Evolutionary conservation across 1,140 invertebrate species (phyloP).

Genomic region (Octopus sinensis): DNA sequence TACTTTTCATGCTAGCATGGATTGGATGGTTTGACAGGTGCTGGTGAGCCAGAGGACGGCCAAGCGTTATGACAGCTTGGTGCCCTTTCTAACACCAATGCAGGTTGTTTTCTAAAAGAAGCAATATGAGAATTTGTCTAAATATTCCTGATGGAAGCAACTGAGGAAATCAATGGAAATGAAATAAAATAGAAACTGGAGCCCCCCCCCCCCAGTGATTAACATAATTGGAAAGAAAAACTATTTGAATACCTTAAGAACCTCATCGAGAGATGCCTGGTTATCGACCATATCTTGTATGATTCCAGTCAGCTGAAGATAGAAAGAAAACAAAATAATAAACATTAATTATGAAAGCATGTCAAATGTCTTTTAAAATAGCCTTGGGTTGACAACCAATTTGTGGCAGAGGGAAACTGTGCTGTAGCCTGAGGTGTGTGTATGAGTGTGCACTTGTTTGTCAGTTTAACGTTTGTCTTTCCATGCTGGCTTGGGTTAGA

Average conservation of each 20-base stretch:
- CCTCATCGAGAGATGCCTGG: slow-evolving; percentile 49
- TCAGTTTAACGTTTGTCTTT: not conserved
- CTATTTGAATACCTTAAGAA: slow-evolving; percentile 40
- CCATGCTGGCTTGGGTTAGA: not conserved
- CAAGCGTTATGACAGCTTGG: too few species aligned
- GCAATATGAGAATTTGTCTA: not conserved
- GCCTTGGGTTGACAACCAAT: not conserved
- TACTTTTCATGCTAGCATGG: too few species aligned
- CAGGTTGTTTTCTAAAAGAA: not conserved
- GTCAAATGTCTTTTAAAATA: not conserved
- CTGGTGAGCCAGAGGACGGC: too few species aligned
- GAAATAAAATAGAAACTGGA: not conserved
- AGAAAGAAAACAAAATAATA: slow-evolving; percentile 20
- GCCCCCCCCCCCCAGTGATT: not conserved
- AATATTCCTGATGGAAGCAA: not conserved
- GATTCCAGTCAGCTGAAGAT: slow-evolving; percentile 55
- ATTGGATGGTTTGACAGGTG: too few species aligned
- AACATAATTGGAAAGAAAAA: not conserved
- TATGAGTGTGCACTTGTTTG: not conserved
- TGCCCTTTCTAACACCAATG: not conserved
- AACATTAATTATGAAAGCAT: not conserved
- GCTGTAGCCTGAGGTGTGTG: not conserved
- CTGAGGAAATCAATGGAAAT: not conserved
- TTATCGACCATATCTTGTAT: slow-evolving; percentile 59
- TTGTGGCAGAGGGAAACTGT: not conserved